Evolutionary conservation across 1,140 invertebrate species (phyloP).

Genomic region (Ruditapes philippinarum): DNA sequence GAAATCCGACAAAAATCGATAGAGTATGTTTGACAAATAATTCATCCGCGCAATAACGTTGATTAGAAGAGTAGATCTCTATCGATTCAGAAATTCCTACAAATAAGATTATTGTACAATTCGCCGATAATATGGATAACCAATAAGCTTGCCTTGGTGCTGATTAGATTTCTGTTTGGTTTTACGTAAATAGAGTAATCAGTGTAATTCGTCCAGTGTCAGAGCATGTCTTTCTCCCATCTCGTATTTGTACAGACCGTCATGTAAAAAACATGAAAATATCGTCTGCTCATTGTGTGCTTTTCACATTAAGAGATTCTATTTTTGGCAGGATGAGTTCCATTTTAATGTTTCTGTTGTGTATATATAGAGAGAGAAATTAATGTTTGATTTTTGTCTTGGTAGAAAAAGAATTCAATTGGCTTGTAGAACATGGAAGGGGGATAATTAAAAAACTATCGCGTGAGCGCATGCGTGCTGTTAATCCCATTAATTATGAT

Average conservation of each 20-base stretch:
- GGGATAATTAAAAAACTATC: too few species aligned
- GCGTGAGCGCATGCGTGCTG: too few species aligned
- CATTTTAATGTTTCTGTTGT: too few species aligned
- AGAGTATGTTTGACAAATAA: constrained; percentile 37
- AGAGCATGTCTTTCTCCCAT: not conserved
- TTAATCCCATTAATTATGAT: too few species aligned
- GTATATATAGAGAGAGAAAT: too few species aligned
- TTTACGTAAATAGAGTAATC: constrained; percentile 29
- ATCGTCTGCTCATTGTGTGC: not conserved
- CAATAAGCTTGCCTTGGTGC: not conserved
- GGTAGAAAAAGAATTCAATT: too few species aligned
- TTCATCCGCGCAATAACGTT: constrained; percentile 37
- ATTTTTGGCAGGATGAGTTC: too few species aligned
- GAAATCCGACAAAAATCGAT: constrained; percentile 39
- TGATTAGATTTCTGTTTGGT: constrained; percentile 1
- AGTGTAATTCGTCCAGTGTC: not conserved
- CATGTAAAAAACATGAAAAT: not conserved
- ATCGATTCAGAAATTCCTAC: constrained; percentile 31
- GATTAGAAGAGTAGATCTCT: constrained; percentile 29
- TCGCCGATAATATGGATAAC: not conserved
- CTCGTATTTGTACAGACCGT: not conserved
- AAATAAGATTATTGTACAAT: constrained; percentile 14
- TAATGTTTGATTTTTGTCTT: too few species aligned
- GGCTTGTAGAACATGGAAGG: too few species aligned
- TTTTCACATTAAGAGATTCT: too few species aligned